A percentile compares a stretch with the other conserved stretches of the same genome.
phyloP scores from a whole-genome alignment of 2,888 invertebrate species.

The Pyrrhosoma nymphula region DNA sequence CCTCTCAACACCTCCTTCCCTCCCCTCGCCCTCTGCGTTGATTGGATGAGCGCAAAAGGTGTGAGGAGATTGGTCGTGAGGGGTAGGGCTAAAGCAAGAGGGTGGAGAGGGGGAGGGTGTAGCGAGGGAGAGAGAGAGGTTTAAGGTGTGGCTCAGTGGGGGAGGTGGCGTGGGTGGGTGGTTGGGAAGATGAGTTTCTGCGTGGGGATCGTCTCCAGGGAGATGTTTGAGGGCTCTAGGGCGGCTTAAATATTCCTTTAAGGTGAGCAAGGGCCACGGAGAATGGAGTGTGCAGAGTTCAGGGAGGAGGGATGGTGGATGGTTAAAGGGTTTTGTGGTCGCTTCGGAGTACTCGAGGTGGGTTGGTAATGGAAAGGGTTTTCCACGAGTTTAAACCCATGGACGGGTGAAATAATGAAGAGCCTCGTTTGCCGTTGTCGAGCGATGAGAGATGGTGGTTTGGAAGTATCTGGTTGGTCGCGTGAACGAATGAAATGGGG shows the following conservation, averaged over 20 bases:
- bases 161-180: background rate
- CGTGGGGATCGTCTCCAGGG: constrained; percentile 30
- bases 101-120: background rate
- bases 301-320: background rate
- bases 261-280: background rate
- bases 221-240: constrained; percentile 51
- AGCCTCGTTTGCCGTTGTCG: constrained; percentile 31
- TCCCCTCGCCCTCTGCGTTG: constrained; percentile 18
- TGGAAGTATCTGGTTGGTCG: background rate
- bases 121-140: background rate
- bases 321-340: constrained; percentile 44
- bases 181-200: constrained; percentile 45
- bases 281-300: background rate
- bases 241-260: constrained; percentile 61
- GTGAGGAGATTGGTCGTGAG: constrained; percentile 33
- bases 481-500: background rate
- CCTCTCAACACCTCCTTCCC: background rate
- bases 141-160: constrained; percentile 6
- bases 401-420: constrained; percentile 50
- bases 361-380: constrained; percentile 38
- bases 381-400: constrained; percentile 23
- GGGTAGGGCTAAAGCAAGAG: background rate
- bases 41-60: constrained; percentile 55
- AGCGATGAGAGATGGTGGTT: constrained; percentile 2
- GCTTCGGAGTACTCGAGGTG: background rate